Conservation (phyloP, 2,113 vertebrate species). For the Fukomys damarensis region DNA sequence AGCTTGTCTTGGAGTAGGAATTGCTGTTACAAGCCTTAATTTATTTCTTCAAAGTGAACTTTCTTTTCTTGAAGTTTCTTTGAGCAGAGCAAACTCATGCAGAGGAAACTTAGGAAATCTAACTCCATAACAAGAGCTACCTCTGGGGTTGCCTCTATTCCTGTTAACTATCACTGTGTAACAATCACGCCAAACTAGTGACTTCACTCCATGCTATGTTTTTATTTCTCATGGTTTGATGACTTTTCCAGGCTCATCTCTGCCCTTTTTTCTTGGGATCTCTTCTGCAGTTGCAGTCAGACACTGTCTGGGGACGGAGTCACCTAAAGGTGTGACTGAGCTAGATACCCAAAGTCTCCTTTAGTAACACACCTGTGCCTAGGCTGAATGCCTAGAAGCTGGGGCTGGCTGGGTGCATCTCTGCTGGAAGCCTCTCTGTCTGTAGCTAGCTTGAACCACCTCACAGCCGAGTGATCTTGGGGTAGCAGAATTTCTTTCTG, state of each 20-base stretch:
- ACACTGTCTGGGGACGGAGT: neutral
- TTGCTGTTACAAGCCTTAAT: neutral
- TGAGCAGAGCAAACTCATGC: neutral
- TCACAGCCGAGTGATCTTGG: neutral
- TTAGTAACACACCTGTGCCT: too few species aligned
- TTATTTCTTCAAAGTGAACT: conserved; percentile 15
- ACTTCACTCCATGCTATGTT: neutral
- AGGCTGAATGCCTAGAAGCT: neutral
- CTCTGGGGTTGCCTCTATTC: too few species aligned
- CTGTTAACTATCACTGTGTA: too few species aligned
- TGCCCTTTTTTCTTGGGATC: neutral
- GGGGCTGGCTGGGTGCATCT: neutral
- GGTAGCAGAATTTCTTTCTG: neutral
- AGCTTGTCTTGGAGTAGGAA: neutral
- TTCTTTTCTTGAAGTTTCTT: neutral
- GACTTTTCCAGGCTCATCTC: neutral
- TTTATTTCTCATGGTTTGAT: neutral
- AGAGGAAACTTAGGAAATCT: neutral
- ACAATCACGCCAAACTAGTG: neutral
- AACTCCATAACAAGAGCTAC: rapidly evolving
- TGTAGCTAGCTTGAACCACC: neutral
- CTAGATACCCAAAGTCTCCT: neutral
- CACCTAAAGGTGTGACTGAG: neutral
- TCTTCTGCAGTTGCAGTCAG: too few species aligned
- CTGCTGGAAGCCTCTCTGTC: neutral